Percentiles rank a stretch among this genome's conserved stretches.
These are phyloP conservation scores for Agapostemon virescens DNA, from an alignment of 2,888 invertebrate species.

Conservation along the genomic window DNA sequence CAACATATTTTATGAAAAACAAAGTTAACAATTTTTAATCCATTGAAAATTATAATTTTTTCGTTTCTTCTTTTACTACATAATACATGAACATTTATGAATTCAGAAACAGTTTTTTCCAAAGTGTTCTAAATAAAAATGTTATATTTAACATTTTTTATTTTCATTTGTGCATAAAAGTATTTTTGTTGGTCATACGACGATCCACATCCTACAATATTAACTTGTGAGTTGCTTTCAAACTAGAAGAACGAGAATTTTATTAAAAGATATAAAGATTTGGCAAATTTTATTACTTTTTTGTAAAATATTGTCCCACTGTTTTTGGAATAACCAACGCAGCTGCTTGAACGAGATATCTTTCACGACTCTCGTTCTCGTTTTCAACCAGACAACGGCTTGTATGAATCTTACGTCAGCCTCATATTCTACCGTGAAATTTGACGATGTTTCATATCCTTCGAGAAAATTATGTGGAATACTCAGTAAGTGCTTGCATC, in stretches of 20 bases:
- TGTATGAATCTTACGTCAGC: constrained; percentile 62
- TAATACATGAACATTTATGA: no score
- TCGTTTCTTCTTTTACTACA: no score
- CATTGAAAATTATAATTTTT: no score
- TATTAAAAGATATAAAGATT: not conserved
- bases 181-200: not conserved
- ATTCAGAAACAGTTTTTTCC: no score
- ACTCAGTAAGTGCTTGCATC: constrained; percentile 40
- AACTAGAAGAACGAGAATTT: not conserved
- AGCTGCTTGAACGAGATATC: constrained; percentile 48
- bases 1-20: no score
- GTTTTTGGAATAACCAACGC: constrained; percentile 39
- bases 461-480: constrained; percentile 31
- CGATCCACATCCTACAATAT: not conserved
- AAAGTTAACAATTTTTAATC: no score
- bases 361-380: constrained; percentile 29
- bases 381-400: constrained; percentile 61
- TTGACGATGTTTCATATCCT: not conserved
- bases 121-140: no score
- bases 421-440: constrained; percentile 24
- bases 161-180: not conserved
- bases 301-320: constrained; percentile 23
- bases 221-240: no score
- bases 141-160: no score
- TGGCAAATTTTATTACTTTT: constrained; percentile 11